Evolutionary conservation across 2,797 vertebrate species (phyloP).

Genomic region (Sebastes diploproa): DNA sequence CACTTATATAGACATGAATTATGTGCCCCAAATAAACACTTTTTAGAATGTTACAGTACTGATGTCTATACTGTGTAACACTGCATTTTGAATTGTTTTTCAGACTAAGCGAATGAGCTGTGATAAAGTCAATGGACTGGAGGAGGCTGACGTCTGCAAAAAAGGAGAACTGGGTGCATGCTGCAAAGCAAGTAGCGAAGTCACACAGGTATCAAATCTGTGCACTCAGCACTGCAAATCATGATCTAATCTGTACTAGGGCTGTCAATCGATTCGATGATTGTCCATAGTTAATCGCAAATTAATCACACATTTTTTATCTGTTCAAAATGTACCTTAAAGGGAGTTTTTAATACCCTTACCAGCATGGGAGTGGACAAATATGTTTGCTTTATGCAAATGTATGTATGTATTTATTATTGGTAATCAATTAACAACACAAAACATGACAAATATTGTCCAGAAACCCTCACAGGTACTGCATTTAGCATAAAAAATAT

Average conservation of each 20-base stretch:
- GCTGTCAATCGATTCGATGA: too few relatives aligned
- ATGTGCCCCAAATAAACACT: not conserved
- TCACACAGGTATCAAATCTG: conserved; percentile 82
- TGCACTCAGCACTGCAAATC: not conserved
- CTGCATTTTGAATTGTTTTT: not conserved
- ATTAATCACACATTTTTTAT: too few relatives aligned
- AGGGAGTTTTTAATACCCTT: too few relatives aligned
- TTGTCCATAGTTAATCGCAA: too few relatives aligned
- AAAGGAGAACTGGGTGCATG: conserved; percentile 73
- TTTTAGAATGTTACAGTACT: not conserved
- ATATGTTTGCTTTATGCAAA: too few relatives aligned
- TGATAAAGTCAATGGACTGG: conserved; percentile 68
- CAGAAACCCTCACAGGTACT: too few relatives aligned
- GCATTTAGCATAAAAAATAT: too few relatives aligned
- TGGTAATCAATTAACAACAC: too few relatives aligned
- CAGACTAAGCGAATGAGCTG: conserved; percentile 82
- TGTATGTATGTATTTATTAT: too few relatives aligned
- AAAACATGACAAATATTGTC: too few relatives aligned
- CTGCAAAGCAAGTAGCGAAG: conserved; percentile 80
- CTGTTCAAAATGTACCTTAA: too few relatives aligned
- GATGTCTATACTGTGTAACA: not conserved
- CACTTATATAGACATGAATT: not conserved
- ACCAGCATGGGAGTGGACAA: too few relatives aligned
- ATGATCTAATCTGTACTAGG: not conserved
- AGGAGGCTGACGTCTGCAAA: conserved; percentile 61